These are phyloP conservation scores for Dipodomys stephensi DNA, from an alignment of 2,113 vertebrate species.

Conservation along the genomic window DNA sequence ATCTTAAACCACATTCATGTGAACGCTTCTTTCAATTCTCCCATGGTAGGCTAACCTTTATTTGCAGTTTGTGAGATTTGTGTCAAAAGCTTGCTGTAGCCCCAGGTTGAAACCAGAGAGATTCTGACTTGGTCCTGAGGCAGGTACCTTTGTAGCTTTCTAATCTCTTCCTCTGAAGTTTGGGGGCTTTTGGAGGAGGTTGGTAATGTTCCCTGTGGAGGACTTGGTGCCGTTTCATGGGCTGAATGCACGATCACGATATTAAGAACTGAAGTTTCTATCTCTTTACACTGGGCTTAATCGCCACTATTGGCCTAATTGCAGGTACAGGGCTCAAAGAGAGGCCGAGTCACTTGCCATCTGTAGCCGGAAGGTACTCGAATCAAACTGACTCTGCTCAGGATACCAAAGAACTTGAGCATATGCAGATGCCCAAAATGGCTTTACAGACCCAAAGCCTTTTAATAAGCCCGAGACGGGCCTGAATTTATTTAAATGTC, in stretches of 20 bases:
- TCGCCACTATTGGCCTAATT: conserved; percentile 77
- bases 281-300: conserved; percentile 82
- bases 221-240: conserved; percentile 77
- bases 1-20: conserved; percentile 76
- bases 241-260: conserved; percentile 69
- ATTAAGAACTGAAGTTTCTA: conserved; percentile 68
- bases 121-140: conserved; percentile 82
- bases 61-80: conserved; percentile 82
- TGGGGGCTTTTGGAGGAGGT: conserved; percentile 71
- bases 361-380: conserved; percentile 79
- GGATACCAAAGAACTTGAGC: conserved; percentile 79
- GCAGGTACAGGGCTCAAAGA: conserved; percentile 73
- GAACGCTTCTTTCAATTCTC: conserved; percentile 76
- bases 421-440: conserved; percentile 85
- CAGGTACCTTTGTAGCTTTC: conserved; percentile 83
- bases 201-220: conserved; percentile 77
- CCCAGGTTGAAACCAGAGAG: conserved; percentile 83
- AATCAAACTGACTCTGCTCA: conserved; percentile 68
- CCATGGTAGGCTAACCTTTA: conserved; percentile 79
- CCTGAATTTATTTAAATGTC: conserved; percentile 92
- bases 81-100: conserved; percentile 80
- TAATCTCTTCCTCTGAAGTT: conserved; percentile 81
- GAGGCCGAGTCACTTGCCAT: conserved; percentile 74
- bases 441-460: conserved; percentile 89
- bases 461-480: conserved; percentile 93